Percentiles rank a stretch among this genome's conserved stretches.
phyloP scores from a whole-genome alignment of 1,140 invertebrate genomes.

The Bombus pascuorum region DNA sequence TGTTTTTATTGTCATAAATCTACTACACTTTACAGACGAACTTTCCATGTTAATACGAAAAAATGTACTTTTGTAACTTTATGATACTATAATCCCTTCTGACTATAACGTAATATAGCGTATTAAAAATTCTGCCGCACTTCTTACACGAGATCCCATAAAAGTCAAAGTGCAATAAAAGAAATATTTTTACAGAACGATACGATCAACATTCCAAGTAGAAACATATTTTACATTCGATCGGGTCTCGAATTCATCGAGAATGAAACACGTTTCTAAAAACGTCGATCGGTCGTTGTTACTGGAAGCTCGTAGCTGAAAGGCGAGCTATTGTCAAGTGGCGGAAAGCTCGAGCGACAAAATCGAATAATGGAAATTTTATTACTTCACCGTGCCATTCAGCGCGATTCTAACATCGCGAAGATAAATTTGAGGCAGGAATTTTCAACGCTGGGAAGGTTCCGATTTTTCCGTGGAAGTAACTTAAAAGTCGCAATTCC shows the following conservation, averaged over 20 bases:
- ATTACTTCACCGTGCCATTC: conserved; percentile 12
- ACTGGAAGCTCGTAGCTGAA: neutral
- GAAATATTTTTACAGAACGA: neutral
- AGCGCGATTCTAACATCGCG: conserved; percentile 13
- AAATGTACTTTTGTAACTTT: neutral
- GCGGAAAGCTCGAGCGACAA: neutral
- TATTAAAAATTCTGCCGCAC: neutral
- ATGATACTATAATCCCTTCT: neutral
- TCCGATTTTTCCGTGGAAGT: conserved; percentile 40
- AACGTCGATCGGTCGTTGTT: neutral
- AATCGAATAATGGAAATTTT: conserved; percentile 41
- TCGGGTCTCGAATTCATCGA: neutral
- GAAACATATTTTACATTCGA: neutral
- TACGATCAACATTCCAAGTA: neutral
- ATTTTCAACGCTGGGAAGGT: neutral
- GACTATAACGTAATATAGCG: neutral
- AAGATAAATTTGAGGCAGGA: conserved; percentile 55
- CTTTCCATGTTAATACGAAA: neutral
- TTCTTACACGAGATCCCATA: neutral
- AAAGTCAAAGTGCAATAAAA: neutral
- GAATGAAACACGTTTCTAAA: conserved; percentile 1
- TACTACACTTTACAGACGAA: neutral
- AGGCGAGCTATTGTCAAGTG: neutral
- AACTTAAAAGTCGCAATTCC: conserved; percentile 37
- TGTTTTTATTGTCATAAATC: neutral